Evolutionary conservation across 2,113 vertebrate genomes (phyloP).

Genomic region (Amia ocellicauda): DNA sequence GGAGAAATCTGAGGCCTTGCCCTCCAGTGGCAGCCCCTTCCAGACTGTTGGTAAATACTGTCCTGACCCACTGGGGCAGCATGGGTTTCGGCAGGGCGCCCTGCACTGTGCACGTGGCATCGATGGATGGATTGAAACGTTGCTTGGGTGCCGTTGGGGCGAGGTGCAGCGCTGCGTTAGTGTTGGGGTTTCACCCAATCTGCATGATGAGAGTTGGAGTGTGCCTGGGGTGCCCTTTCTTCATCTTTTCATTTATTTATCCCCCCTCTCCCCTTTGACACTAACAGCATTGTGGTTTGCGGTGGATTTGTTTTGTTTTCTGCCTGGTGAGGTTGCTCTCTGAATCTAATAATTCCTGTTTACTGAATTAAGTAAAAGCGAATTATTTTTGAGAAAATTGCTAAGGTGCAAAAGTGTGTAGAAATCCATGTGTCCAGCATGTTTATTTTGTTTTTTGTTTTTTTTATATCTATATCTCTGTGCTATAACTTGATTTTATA

Average conservation of each 20-base stretch:
- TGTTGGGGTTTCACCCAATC: conserved; percentile 56
- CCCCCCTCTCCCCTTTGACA: conserved; percentile 59
- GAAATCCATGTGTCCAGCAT: too few species aligned
- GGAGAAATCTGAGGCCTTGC: conserved; percentile 71
- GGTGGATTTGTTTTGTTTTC: conserved; percentile 12
- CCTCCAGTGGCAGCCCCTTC: conserved; percentile 57
- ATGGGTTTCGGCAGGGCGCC: conserved; percentile 75
- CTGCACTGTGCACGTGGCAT: conserved; percentile 75
- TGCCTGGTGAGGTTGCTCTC: conserved; percentile 19
- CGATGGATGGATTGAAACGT: conserved; percentile 54
- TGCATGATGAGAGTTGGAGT: conserved; percentile 66
- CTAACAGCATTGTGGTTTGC: conserved; percentile 65
- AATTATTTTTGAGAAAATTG: too few species aligned
- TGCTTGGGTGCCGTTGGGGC: conserved; percentile 41
- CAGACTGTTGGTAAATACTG: conserved; percentile 82
- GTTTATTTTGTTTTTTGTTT: too few species aligned
- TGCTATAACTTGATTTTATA: too few species aligned
- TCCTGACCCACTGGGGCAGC: conserved; percentile 77
- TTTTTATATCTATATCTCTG: too few species aligned
- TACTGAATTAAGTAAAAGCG: not conserved
- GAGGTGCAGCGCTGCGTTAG: conserved; percentile 38
- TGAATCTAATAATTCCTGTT: not conserved
- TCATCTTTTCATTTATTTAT: too few species aligned
- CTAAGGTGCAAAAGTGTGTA: too few species aligned
- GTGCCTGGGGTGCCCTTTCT: conserved; percentile 30